Base-by-base conservation (phyloP, 2,888 invertebrate species). In the Ypsolopha sequella region DNA sequence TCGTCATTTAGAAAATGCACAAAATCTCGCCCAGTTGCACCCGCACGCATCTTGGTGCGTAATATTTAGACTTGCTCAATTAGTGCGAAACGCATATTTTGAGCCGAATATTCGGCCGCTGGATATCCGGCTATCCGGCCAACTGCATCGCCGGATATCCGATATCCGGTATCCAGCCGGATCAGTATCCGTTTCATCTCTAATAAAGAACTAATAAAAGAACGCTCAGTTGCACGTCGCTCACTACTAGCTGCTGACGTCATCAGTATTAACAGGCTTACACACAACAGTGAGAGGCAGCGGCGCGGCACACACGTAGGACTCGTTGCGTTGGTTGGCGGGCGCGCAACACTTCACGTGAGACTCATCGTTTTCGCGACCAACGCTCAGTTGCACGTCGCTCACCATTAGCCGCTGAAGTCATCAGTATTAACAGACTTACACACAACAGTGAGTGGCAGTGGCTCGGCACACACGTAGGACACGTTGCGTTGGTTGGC, bases 311-410 rank as follows among this genome's bases (percentile, higher is more conserved):
- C 86, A 86, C 14, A 69, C 58, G 54, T 60, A 66, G 49, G 56
- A 64, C 2, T 58, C 57, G 13, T 44, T 45, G 33, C 74, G 72
- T 1, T 55, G 56, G 58, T 77, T 63, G 13, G 71, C 66, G 39
- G 73, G 75, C 57, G 71, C 78, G 59, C 85, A 86, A 58, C 86
- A 86, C n/a, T 80, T 76, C 14, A 84, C 58, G 7, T 59, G 66
- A 8, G 77, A 63, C 64, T 84, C 86, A 64, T 85, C 82, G 60
- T 71, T 62, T 54, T 71, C 68, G 33, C 67, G 64, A 13, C 61
- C 62, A 49, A 78, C 60, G 13, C 56, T 61, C 55, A 84, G 57
- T 55, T 70, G 63, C 8, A 82, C 65, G 55, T 78, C 77, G 57
- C 78, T 80, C 35, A 75, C 70, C 44, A 82, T 64, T 54, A 82